Evolutionary conservation across 1,140 invertebrate genomes (phyloP), one percentile per base, ranked within the genome.

Genomic region (Hormaphis cornu): DNA sequence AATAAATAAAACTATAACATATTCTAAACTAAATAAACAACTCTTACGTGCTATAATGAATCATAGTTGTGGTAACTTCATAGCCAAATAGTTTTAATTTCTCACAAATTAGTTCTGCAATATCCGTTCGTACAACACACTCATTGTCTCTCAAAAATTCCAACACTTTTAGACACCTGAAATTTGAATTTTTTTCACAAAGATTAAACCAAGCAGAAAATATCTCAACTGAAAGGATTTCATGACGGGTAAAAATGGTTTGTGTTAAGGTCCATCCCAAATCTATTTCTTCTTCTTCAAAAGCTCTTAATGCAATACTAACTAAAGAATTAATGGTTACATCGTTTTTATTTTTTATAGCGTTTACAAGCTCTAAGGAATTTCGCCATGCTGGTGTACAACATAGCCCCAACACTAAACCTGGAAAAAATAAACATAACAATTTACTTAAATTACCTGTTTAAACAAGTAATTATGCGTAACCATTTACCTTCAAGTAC

Each of bases 201-300:
- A 70, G 24, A 63, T 70, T 16, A 61, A 71, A 50, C 72, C 61
- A 70, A 35, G 58, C 40, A 22, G 14, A 1, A 50, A 54, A 74
- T 52, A 59, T 58, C 20, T 59, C 53, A 0, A 10, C 20, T 42
- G 71, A 18, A 28, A 33, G 2, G 3, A 30, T 20, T 20, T 26
- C 33, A 70, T 58, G 22, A 26, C 66, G 71, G 69, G 74, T 70
- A 20, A 81, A 42, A 73, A 81, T 78, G 77, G 78, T 75, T 18
- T 79, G 69, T n/a, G 87, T 74, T 30, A 84, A 70, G 70, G 81
- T 74, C 78, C 82, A 81, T 7, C 80, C 85, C 63, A 83, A 72
- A 26, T 82, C 75, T 58, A 79, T 73, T 63, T 85, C 81, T 44
- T 81, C 77, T 73, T 84, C 78, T 54, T 73, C 72, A 76, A 87